These are phyloP conservation scores for Fregetta grallaria DNA, from an alignment of 2,113 vertebrate genomes.

Conservation along the genomic window DNA sequence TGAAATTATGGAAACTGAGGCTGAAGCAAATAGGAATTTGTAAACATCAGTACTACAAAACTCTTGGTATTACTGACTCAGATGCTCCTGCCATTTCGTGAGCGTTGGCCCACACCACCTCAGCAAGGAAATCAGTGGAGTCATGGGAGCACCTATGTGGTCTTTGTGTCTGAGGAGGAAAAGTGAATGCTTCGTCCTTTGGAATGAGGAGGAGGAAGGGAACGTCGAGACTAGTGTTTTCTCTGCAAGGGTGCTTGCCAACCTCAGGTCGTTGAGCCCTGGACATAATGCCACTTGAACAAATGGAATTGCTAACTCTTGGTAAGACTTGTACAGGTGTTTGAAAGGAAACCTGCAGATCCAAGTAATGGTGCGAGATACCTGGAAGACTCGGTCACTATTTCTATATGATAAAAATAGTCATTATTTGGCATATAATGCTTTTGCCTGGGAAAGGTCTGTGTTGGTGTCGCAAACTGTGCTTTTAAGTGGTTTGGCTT, in stretches of 20 bases:
- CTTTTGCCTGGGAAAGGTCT: neutral
- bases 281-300: neutral
- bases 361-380: neutral
- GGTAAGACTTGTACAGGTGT: neutral
- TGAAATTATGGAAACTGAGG: neutral
- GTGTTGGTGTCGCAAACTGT: neutral
- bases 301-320: neutral
- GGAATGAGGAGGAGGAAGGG: neutral
- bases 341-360: neutral
- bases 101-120: fast-evolving
- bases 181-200: neutral
- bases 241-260: neutral
- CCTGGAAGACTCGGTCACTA: neutral
- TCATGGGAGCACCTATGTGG: neutral
- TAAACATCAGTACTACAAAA: neutral
- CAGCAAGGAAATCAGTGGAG: neutral
- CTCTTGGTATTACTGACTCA: neutral
- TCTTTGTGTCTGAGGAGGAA: neutral
- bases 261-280: neutral
- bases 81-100: neutral
- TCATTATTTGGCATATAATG: neutral
- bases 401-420: neutral
- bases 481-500: neutral
- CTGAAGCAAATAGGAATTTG: neutral
- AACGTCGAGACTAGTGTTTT: neutral